Conservation (phyloP, 2,888 invertebrate genomes). For the Malacosoma neustria region DNA sequence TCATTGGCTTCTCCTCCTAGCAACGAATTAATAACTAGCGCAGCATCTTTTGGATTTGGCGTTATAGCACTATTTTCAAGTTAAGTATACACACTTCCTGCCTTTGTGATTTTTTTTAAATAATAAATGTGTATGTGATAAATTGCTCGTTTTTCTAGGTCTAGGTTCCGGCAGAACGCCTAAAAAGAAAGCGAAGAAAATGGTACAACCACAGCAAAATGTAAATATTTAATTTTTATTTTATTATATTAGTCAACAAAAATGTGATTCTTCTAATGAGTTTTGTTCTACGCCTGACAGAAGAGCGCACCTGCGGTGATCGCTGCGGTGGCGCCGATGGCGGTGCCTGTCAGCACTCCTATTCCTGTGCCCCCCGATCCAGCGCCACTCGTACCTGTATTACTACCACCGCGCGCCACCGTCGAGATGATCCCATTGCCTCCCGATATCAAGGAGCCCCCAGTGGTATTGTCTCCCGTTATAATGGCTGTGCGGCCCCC, state of each 20-base stretch:
- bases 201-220: slow-evolving; percentile 48
- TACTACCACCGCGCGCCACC: slow-evolving; percentile 13
- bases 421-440: slow-evolving; percentile 14
- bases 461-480: slow-evolving; percentile 22
- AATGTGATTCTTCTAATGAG: no score
- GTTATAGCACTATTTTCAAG: no score
- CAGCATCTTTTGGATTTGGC: no score
- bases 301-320: slow-evolving; percentile 21
- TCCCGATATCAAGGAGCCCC: slow-evolving; percentile 24
- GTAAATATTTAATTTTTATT: slow-evolving; percentile 33
- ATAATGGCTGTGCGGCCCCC: slow-evolving; percentile 27
- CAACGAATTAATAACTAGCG: no score
- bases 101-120: no score
- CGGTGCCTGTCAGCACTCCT: slow-evolving; percentile 18
- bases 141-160: slow-evolving; percentile 36
- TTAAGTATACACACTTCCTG: no score
- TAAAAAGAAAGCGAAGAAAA: slow-evolving; percentile 63
- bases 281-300: background rate
- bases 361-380: slow-evolving; percentile 30
- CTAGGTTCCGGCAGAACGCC: slow-evolving; percentile 50
- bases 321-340: slow-evolving; percentile 12
- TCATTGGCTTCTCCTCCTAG: no score
- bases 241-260: background rate
- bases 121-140: no score
- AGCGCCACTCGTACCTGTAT: slow-evolving; percentile 28